A percentile compares a stretch with the other conserved stretches of the same genome.
Conservation (phyloP, 2,113 vertebrate species). For the Stercorarius parasiticus region DNA sequence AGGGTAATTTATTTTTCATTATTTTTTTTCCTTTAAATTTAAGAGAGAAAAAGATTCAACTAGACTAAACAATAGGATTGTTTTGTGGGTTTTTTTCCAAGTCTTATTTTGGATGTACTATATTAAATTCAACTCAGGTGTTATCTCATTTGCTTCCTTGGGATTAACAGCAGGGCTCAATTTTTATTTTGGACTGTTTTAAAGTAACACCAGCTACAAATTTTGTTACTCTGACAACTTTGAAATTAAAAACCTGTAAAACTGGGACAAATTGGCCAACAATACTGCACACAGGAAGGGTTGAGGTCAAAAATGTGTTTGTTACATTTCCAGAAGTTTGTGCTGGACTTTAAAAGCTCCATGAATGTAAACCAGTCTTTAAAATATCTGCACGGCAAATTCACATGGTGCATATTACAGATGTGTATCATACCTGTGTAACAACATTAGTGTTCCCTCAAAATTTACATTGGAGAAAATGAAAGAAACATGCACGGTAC, state of each 20-base stretch:
- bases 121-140: background rate
- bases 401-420: background rate
- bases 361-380: slow-evolving; percentile 21
- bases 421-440: slow-evolving; percentile 3
- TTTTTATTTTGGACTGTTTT: slow-evolving; percentile 13
- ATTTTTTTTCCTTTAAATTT: background rate
- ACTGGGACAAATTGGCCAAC: slow-evolving; percentile 9
- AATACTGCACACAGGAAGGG: background rate
- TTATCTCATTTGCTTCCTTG: background rate
- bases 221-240: slow-evolving; percentile 1
- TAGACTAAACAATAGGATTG: background rate
- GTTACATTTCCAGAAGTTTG: background rate
- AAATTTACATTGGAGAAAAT: slow-evolving; percentile 39
- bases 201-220: background rate
- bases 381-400: background rate
- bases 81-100: background rate
- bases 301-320: slow-evolving; percentile 19
- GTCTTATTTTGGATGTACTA: background rate
- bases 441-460: slow-evolving; percentile 26
- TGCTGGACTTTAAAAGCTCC: background rate
- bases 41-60: background rate
- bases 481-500: background rate
- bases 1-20: slow-evolving; percentile 25
- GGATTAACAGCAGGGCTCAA: background rate
- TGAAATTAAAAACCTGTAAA: slow-evolving; percentile 29